These are phyloP conservation scores for Deroplatys truncata DNA, from an alignment of 2,888 invertebrate species.

Conservation along the genomic window DNA sequence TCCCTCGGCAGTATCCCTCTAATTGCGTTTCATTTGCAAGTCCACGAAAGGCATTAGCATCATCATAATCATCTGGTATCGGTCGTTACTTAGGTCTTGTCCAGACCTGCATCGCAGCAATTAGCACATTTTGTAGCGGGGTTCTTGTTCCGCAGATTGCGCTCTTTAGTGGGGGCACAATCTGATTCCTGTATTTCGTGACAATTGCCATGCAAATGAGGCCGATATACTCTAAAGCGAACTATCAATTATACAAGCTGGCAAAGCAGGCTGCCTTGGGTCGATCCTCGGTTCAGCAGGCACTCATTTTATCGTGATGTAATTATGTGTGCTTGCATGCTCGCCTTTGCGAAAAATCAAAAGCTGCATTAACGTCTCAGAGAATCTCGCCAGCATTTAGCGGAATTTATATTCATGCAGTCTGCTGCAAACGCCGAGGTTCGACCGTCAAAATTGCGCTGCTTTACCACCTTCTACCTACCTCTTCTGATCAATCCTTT, in stretches of 20 bases:
- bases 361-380: too few species aligned
- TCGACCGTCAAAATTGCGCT: too few species aligned
- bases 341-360: too few species aligned
- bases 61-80: neutral
- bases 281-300: neutral
- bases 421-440: too few species aligned
- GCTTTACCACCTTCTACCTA: too few species aligned
- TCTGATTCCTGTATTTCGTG: neutral
- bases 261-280: neutral
- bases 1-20: neutral
- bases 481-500: too few species aligned
- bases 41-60: neutral
- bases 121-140: neutral
- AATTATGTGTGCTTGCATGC: too few species aligned
- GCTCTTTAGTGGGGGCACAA: neutral
- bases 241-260: neutral
- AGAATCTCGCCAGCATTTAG: too few species aligned
- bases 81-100: neutral
- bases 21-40: conserved; percentile 11
- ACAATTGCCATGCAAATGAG: neutral
- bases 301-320: too few species aligned
- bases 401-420: too few species aligned
- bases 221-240: neutral
- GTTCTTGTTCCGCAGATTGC: neutral
- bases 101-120: neutral